phyloP scores from a whole-genome alignment of 2,888 invertebrate genomes.

The Danaus chrysippus region DNA sequence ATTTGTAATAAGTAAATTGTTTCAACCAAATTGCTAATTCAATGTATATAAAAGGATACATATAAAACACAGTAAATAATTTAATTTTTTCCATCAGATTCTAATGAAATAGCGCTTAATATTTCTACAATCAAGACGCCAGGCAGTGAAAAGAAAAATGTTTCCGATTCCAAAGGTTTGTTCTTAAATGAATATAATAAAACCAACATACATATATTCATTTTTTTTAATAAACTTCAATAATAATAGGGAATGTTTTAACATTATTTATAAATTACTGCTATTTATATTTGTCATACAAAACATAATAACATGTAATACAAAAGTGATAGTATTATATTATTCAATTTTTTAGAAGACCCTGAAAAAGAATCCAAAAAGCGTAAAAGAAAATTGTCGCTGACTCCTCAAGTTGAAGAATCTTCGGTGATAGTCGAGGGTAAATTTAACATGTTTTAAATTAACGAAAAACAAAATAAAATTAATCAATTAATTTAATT shows the following conservation, averaged over 20 bases:
- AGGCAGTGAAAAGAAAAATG: slow-evolving; percentile 18
- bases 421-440: slow-evolving; percentile 21
- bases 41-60: background rate
- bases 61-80: background rate
- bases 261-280: too few relatives aligned
- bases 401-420: slow-evolving; percentile 25
- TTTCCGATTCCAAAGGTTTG: background rate
- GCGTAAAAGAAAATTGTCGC: slow-evolving; percentile 44
- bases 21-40: slow-evolving; percentile 1
- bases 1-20: too few relatives aligned
- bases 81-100: slow-evolving; percentile 9
- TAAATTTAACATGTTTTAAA: slow-evolving; percentile 14
- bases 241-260: too few relatives aligned
- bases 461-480: background rate
- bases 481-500: background rate
- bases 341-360: slow-evolving; percentile 10
- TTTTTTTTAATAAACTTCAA: too few relatives aligned
- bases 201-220: background rate
- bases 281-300: too few relatives aligned
- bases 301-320: too few relatives aligned
- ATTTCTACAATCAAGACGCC: slow-evolving; percentile 13
- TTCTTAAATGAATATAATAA: background rate
- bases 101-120: slow-evolving; percentile 3
- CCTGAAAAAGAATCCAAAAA: slow-evolving; percentile 35
- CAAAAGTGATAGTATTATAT: background rate